A percentile compares a stretch with the other conserved stretches of the same genome.
Evolutionary conservation across 2,888 invertebrate genomes (phyloP).

Genomic region (Nipponacmea schrenckii): DNA sequence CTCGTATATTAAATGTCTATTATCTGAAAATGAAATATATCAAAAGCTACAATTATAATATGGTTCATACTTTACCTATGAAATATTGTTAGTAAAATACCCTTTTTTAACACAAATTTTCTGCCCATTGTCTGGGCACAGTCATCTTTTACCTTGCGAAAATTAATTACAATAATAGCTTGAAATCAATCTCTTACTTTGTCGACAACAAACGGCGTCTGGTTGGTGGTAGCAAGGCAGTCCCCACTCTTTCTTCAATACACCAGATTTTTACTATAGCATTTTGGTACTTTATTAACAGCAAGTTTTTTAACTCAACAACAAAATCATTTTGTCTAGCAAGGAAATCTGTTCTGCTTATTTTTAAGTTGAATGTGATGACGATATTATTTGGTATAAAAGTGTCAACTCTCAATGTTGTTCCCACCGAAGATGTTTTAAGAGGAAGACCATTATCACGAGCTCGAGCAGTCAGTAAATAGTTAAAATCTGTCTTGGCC

Average conservation of each 20-base stretch:
- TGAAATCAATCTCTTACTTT: not conserved
- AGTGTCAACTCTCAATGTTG: conserved; percentile 43
- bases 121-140: no score
- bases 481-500: conserved; percentile 27
- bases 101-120: no score
- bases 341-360: conserved; percentile 29
- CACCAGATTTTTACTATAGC: conserved; percentile 41
- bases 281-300: conserved; percentile 27
- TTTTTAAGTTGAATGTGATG: conserved; percentile 33
- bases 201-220: not conserved
- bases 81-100: no score
- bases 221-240: conserved; percentile 22
- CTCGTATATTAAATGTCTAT: no score
- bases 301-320: conserved; percentile 33
- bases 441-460: conserved; percentile 39
- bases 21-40: no score
- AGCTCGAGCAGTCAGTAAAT: conserved; percentile 35
- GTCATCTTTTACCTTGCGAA: no score
- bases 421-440: conserved; percentile 30
- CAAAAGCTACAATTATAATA: no score
- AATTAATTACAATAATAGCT: no score
- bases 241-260: conserved; percentile 21
- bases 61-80: no score
- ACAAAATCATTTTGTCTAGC: conserved; percentile 32
- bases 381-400: conserved; percentile 34